Percentiles rank a stretch among this genome's conserved stretches.
Evolutionary conservation across 1,140 invertebrate genomes (phyloP).

Genomic region (Hormaphis cornu): DNA sequence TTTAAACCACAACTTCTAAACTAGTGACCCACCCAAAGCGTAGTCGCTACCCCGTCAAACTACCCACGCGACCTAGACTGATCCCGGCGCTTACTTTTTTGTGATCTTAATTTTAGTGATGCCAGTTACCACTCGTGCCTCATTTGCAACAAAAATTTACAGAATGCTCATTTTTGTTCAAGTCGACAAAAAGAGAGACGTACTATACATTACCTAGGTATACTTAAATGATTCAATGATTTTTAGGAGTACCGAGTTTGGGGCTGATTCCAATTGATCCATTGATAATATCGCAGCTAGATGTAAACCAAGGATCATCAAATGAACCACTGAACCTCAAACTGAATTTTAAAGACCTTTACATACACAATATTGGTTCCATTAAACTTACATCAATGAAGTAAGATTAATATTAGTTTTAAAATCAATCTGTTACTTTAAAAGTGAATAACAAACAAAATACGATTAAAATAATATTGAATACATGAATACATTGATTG

Average conservation of each 20-base stretch:
- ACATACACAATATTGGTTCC: constrained; percentile 40
- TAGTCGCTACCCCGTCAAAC: no score
- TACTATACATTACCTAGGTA: not conserved
- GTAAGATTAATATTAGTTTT: constrained; percentile 35
- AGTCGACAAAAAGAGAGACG: not conserved
- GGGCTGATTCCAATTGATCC: constrained; percentile 40
- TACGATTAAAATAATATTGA: no score
- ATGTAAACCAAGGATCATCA: constrained; percentile 36
- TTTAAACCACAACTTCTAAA: no score
- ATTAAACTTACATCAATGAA: constrained; percentile 37
- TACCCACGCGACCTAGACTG: no score
- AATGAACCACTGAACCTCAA: constrained; percentile 39
- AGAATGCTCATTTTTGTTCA: no score
- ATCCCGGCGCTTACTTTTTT: no score
- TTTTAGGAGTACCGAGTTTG: constrained; percentile 37
- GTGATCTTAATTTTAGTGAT: no score
- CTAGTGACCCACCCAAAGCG: no score
- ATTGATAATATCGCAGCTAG: constrained; percentile 37
- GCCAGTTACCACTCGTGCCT: no score
- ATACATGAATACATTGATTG: not conserved
- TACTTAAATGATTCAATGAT: not conserved
- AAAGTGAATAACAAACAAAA: no score
- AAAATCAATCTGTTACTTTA: no score
- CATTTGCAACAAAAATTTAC: no score
- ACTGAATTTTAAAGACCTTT: constrained; percentile 41